These are phyloP conservation scores for Cliona cf. orientalis DNA, from an alignment of 37 sponge, comb jelly and placozoan genomes.

Conservation along the genomic window DNA sequence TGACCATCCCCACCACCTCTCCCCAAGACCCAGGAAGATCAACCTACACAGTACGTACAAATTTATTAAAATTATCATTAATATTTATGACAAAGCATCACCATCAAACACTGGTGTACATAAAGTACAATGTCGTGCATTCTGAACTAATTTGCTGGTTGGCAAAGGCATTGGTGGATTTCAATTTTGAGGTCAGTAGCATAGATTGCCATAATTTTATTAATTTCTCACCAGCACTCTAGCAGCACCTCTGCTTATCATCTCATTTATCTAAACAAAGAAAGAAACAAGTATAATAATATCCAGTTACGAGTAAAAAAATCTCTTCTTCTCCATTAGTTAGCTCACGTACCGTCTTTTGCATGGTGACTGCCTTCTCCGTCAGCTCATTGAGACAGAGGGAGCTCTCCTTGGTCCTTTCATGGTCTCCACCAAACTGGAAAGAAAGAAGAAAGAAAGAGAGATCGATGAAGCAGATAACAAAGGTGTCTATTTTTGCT, in stretches of 20 bases:
- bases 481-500: background rate
- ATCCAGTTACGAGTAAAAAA: background rate
- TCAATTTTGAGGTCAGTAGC: background rate
- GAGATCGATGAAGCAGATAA: background rate
- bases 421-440: conserved; percentile 77
- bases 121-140: background rate
- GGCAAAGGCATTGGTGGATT: background rate
- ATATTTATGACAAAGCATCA: background rate
- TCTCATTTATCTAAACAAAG: conserved; percentile 59
- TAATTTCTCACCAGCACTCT: conserved; percentile 17
- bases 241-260: conserved; percentile 47
- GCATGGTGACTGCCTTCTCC: conserved; percentile 89
- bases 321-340: background rate
- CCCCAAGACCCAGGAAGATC: conserved; percentile 67
- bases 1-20: conserved; percentile 54
- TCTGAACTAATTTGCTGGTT: background rate
- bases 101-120: background rate
- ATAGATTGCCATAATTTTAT: too few relatives aligned
- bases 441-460: background rate
- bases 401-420: conserved; percentile 82
- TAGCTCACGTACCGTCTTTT: conserved; percentile 76
- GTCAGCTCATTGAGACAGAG: conserved; percentile 84
- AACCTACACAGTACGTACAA: background rate
- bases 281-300: background rate
- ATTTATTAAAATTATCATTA: background rate